A percentile compares a stretch with the other conserved stretches of the same genome.
Evolutionary conservation across 64 coral and sea anemone species (phyloP).

Genomic region (Montipora sp.): DNA sequence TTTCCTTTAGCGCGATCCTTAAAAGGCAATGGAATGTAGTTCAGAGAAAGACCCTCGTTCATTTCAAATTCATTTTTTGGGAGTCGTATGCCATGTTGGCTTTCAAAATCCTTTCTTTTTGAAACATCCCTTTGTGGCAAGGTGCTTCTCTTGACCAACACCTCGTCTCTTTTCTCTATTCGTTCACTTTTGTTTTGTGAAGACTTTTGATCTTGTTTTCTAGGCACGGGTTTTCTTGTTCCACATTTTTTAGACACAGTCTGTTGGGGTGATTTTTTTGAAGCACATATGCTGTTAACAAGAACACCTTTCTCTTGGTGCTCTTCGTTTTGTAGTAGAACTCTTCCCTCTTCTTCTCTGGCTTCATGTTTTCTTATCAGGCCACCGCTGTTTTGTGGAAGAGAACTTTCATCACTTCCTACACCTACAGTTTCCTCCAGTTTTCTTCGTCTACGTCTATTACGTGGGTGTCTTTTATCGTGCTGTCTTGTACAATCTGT

Average conservation of each 20-base stretch:
- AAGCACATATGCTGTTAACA: neutral
- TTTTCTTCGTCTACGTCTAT: no score
- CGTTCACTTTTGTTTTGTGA: neutral
- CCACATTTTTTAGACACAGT: neutral
- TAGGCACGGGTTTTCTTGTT: no score
- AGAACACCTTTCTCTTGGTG: neutral
- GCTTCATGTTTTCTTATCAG: no score
- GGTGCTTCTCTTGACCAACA: neutral
- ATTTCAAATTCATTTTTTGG: neutral
- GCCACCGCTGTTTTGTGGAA: no score
- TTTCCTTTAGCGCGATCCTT: no score
- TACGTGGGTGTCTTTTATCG: no score
- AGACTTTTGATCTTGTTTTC: neutral
- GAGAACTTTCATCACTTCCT: no score
- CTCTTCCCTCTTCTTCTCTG: no score
- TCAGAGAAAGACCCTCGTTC: neutral
- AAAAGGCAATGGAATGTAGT: no score
- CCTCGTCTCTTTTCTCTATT: neutral
- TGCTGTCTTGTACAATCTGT: no score
- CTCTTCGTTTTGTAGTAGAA: no score
- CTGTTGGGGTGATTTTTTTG: neutral
- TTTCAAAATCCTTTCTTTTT: neutral
- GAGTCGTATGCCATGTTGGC: neutral
- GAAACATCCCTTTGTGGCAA: neutral
- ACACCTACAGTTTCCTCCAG: no score